Conservation (phyloP, 2,888 invertebrate genomes). For the Eretmocerus hayati region DNA sequence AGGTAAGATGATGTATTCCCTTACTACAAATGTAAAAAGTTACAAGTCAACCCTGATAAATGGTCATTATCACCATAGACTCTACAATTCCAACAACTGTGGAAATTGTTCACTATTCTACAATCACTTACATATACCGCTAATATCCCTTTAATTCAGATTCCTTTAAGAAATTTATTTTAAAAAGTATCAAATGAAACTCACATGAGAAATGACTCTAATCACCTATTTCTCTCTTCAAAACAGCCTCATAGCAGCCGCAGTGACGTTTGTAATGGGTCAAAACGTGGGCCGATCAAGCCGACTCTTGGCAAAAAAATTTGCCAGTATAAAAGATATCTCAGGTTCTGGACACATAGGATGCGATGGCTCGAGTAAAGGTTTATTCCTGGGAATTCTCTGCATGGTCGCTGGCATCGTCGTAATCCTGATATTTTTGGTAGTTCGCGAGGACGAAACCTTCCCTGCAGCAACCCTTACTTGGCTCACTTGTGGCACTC, state of each 20-base stretch:
- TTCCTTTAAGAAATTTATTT: too few relatives aligned
- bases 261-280: constrained; percentile 53
- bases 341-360: constrained; percentile 39
- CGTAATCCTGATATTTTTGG: constrained; percentile 51
- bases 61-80: too few relatives aligned
- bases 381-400: constrained; percentile 51
- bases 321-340: constrained; percentile 39
- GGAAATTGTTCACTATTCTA: too few relatives aligned
- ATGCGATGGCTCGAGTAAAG: constrained; percentile 52
- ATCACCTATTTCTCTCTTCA: background rate
- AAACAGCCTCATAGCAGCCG: constrained; percentile 51
- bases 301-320: constrained; percentile 36
- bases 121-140: too few relatives aligned
- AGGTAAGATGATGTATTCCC: too few relatives aligned
- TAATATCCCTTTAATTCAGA: too few relatives aligned
- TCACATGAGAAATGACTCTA: too few relatives aligned
- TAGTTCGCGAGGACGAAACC: constrained; percentile 50
- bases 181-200: too few relatives aligned
- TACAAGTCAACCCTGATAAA: too few relatives aligned
- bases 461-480: constrained; percentile 48
- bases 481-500: constrained; percentile 49
- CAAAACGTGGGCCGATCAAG: constrained; percentile 48
- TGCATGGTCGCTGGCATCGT: constrained; percentile 52
- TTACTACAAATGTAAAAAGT: too few relatives aligned
- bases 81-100: too few relatives aligned